These are phyloP conservation scores for Prenolepis imparis DNA, from an alignment of 2,888 invertebrate species.

Conservation along the genomic window DNA sequence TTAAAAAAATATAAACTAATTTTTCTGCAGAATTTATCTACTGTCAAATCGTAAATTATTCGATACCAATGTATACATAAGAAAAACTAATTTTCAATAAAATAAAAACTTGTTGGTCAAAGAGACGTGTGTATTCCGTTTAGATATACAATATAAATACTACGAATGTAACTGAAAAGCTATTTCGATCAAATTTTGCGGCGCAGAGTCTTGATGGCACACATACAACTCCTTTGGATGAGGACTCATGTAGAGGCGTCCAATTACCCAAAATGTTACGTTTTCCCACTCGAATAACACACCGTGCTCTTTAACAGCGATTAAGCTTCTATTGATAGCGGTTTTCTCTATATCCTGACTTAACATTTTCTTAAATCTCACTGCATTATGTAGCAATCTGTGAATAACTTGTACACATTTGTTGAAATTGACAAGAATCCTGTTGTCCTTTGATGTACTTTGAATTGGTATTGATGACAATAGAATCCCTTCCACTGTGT, in stretches of 20 bases:
- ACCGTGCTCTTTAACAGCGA: conserved; percentile 94
- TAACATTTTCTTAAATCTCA: conserved; percentile 88
- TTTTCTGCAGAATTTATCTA: conserved; percentile 1
- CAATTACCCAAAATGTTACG: conserved; percentile 93
- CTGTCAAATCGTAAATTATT: neutral
- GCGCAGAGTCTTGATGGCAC: conserved; percentile 94
- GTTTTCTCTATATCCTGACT: conserved; percentile 87
- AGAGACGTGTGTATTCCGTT: conserved; percentile 13
- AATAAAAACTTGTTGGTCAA: conserved; percentile 8
- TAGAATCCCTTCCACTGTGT: conserved; percentile 91
- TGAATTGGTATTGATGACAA: conserved; percentile 87
- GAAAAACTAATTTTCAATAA: conserved; percentile 13
- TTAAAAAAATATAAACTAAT: neutral
- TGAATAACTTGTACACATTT: conserved; percentile 91
- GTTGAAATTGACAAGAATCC: conserved; percentile 91
- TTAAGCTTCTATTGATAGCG: conserved; percentile 91
- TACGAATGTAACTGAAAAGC: conserved; percentile 91
- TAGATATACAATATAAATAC: conserved; percentile 15
- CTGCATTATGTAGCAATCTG: conserved; percentile 90
- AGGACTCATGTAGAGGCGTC: conserved; percentile 92
- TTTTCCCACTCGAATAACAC: conserved; percentile 91
- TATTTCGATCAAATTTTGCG: conserved; percentile 96
- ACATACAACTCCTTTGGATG: conserved; percentile 93
- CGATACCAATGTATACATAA: conserved; percentile 11
- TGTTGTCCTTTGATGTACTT: conserved; percentile 87